Evolutionary conservation across 2,888 invertebrate genomes (phyloP), one percentile per base, ranked within the genome.

Genomic region (Eudasyphora cyanicolor): DNA sequence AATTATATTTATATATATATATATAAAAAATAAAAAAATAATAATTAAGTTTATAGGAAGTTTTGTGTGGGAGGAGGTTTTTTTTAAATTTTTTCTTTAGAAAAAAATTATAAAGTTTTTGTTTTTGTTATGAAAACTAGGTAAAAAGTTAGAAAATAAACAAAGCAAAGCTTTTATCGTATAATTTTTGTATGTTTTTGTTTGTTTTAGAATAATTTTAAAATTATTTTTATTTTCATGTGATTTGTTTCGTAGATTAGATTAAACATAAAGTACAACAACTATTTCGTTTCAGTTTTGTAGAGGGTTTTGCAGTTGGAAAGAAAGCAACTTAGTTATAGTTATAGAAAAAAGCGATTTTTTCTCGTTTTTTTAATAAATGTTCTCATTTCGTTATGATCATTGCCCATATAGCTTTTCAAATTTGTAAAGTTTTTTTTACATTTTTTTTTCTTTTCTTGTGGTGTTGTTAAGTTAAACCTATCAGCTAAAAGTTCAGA

Each of bases 401-500:
- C 85, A 87, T 87, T 91, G 92, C 92, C 92, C 92, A 92, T 92
- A 92, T 90, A 90, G 90, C 90, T 89, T 89, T 89, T 88, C 87
- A 85, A 85, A 78, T 81, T 79, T 77, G 75, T 77, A 69, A 83
- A 87, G 86, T 86, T 86, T 81, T n/a, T 6, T 82, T 84, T 73
- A 49, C 67, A 35, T 70, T 45, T 67, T 38, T 77, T 57, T 74
- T 67, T 81, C 62, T 49, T 32, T 64, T 19, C 27, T 3, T 10
- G 51, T n/a, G 45, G 71, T 71, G 49, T 51, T 67, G 21, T 35
- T n/a, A 35, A 21, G 42, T 42, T 64, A 76, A 64, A 45, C 70
- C 76, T 81, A 84, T 35, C 38, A 73, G 14, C 81, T 84, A 81
- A 35, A 70, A 57, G 45, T 76, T 70, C 57, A 19, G 14, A 17